Conservation (phyloP, 2,888 invertebrate species). For the Amphipyra berbera region DNA sequence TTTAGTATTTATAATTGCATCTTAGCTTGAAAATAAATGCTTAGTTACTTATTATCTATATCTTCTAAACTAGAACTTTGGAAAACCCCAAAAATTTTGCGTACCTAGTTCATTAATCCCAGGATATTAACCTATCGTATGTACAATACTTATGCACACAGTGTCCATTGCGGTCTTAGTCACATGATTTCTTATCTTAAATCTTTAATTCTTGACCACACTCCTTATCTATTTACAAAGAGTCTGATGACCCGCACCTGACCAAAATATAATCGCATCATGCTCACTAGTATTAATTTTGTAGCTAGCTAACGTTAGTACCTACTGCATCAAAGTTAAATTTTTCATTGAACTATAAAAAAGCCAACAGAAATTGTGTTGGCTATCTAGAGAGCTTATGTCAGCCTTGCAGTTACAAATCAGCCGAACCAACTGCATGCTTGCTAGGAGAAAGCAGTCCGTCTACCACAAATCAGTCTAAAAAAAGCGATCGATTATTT, state of each 20-base stretch:
- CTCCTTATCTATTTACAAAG: conserved; percentile 22
- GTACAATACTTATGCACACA: conserved; percentile 20
- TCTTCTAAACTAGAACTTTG: not conserved
- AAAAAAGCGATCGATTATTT: not conserved
- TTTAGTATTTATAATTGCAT: too few relatives aligned
- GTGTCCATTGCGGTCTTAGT: conserved; percentile 42
- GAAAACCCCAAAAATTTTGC: not conserved
- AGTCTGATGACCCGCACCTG: conserved; percentile 23
- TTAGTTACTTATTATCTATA: not conserved
- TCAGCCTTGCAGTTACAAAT: too few relatives aligned
- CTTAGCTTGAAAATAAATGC: too few relatives aligned
- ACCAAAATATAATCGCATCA: not conserved
- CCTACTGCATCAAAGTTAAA: not conserved
- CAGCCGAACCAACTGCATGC: too few relatives aligned
- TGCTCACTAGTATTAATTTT: not conserved
- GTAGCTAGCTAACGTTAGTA: too few relatives aligned
- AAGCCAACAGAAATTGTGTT: too few relatives aligned
- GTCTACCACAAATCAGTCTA: not conserved
- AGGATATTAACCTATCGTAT: conserved; percentile 4
- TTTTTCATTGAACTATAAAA: too few relatives aligned
- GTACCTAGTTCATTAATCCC: not conserved
- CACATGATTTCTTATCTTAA: conserved; percentile 47
- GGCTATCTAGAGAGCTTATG: too few relatives aligned
- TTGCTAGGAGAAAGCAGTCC: too few relatives aligned
- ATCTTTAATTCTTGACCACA: conserved; percentile 49